These are phyloP conservation scores for Octodon degus DNA, from an alignment of 2,113 vertebrate genomes.

Conservation along the genomic window DNA sequence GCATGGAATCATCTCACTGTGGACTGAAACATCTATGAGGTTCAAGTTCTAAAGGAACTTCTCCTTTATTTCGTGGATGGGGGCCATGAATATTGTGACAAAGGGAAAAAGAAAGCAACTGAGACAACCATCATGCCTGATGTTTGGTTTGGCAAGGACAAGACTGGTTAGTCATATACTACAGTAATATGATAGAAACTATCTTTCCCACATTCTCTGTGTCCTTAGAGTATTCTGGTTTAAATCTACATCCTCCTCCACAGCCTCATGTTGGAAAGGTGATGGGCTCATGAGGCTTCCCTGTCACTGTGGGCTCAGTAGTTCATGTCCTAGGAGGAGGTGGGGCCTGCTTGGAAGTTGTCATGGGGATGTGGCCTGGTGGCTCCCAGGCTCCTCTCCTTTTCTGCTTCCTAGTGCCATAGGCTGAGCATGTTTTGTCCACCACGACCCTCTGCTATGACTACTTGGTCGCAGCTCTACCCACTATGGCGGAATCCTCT, in stretches of 20 bases:
- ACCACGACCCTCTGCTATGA: not conserved
- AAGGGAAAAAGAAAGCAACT: not conserved
- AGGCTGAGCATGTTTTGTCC: not conserved
- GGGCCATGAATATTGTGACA: not conserved
- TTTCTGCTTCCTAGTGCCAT: not conserved
- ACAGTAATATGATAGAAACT: not conserved
- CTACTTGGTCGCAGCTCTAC: not conserved
- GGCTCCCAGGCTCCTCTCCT: not conserved
- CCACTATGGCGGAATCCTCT: not conserved
- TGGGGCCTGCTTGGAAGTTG: not conserved
- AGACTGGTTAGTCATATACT: not conserved
- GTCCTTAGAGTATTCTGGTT: not conserved
- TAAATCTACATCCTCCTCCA: not conserved
- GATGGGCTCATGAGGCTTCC: not conserved
- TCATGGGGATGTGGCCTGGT: not conserved
- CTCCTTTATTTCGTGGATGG: not conserved
- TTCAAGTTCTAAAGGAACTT: not conserved
- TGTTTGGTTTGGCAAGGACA: not conserved
- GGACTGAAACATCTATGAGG: not conserved
- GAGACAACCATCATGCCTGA: not conserved
- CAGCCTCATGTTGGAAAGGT: not conserved
- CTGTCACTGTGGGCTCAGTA: not conserved
- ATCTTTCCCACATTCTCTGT: not conserved
- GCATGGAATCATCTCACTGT: not conserved
- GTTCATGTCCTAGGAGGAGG: not conserved